phyloP scores from a whole-genome alignment of 30 jellyfish, hydroid and myxozoan species.

The Haliclystus octoradiatus region DNA sequence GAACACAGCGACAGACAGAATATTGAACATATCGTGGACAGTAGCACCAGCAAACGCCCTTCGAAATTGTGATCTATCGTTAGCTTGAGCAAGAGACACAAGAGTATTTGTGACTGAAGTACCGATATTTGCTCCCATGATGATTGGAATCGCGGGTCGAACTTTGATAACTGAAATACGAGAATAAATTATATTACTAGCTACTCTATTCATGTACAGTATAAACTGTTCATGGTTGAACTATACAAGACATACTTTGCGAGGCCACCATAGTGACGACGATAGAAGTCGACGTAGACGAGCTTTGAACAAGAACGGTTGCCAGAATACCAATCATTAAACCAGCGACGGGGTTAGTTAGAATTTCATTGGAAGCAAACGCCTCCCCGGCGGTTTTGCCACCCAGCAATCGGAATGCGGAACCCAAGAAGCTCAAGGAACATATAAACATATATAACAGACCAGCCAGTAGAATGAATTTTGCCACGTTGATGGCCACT shows the following conservation, averaged over 20 bases:
- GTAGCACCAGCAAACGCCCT: slow-evolving; percentile 99
- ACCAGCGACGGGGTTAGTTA: slow-evolving; percentile 89
- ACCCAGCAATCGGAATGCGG: slow-evolving; percentile 88
- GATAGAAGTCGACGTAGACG: slow-evolving; percentile 87
- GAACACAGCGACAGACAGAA: slow-evolving; percentile 48
- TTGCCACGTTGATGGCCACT: slow-evolving; percentile 23
- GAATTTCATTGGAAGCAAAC: slow-evolving; percentile 49
- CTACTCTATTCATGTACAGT: neutral
- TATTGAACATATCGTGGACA: slow-evolving; percentile 87
- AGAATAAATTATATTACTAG: neutral
- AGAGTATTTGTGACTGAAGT: slow-evolving; percentile 78
- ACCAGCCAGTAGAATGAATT: slow-evolving; percentile 33
- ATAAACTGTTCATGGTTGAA: neutral
- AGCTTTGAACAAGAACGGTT: slow-evolving; percentile 86
- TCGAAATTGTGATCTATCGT: slow-evolving; percentile 75
- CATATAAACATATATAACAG: slow-evolving; percentile 69
- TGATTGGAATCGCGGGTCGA: slow-evolving; percentile 65
- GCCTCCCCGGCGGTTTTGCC: slow-evolving; percentile 92
- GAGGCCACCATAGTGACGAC: slow-evolving; percentile 93
- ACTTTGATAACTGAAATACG: slow-evolving; percentile 49
- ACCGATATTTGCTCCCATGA: slow-evolving; percentile 94
- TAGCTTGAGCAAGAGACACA: slow-evolving; percentile 65
- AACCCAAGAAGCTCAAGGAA: slow-evolving; percentile 77
- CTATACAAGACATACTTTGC: slow-evolving; percentile 36
- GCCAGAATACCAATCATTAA: slow-evolving; percentile 86